phyloP scores from a whole-genome alignment of 2,113 vertebrate species.

The Phalacrocorax brasilianus region DNA sequence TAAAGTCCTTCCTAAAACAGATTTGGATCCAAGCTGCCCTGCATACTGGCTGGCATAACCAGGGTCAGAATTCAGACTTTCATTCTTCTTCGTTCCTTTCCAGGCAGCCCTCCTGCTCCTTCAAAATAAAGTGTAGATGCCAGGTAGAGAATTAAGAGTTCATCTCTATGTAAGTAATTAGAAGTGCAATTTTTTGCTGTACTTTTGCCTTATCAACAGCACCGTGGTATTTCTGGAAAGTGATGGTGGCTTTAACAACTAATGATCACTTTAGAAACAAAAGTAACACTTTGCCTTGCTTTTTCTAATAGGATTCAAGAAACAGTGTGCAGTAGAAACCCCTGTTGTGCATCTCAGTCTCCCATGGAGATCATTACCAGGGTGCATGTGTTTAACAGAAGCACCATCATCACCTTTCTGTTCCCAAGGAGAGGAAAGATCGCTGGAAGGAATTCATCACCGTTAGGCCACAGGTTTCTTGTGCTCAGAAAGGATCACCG shows the following conservation, averaged over 20 bases:
- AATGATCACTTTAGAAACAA: background rate
- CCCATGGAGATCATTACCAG: background rate
- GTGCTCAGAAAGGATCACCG: background rate
- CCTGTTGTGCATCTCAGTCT: background rate
- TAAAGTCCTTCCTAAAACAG: conserved; percentile 29
- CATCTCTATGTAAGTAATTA: background rate
- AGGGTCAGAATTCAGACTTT: background rate
- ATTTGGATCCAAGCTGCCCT: background rate
- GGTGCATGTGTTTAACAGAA: background rate
- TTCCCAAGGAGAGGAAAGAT: background rate
- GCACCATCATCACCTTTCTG: background rate
- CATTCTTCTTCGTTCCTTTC: background rate
- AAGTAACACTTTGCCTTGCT: background rate
- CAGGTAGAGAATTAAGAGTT: background rate
- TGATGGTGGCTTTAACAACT: background rate
- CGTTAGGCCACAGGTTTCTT: background rate
- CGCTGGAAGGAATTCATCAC: background rate
- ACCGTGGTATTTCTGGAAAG: background rate
- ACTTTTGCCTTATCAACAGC: background rate
- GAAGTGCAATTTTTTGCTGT: background rate
- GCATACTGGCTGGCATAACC: background rate
- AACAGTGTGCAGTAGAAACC: background rate
- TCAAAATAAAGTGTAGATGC: background rate
- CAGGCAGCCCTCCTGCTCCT: background rate
- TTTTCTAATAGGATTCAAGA: background rate